These are phyloP conservation scores for Odontocolon sp. DNA, from an alignment of 2,888 invertebrate genomes.

Conservation along the genomic window DNA sequence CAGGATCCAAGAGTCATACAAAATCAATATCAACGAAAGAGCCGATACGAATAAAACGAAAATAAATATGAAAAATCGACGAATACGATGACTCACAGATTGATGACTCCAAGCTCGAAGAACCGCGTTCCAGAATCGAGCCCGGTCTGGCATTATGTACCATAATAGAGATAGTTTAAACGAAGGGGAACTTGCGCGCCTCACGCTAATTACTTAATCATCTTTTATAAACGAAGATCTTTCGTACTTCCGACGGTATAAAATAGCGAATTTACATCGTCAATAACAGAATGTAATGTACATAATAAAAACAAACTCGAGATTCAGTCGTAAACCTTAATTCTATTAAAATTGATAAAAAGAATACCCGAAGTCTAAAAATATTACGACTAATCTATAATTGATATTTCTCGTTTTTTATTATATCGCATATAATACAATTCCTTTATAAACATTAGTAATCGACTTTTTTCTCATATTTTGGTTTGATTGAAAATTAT, in stretches of 20 bases:
- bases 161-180: slow-evolving; percentile 4
- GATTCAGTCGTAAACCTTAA: background rate
- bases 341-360: background rate
- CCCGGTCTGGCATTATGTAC: background rate
- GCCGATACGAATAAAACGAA: background rate
- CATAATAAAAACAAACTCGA: slow-evolving; percentile 44
- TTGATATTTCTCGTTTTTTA: too few relatives aligned
- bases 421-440: too few relatives aligned
- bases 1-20: too few relatives aligned
- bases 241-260: slow-evolving; percentile 54
- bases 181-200: slow-evolving; percentile 17
- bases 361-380: background rate
- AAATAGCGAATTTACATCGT: slow-evolving; percentile 25
- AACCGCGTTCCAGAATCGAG: slow-evolving; percentile 3
- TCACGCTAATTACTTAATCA: slow-evolving; percentile 54
- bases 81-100: background rate
- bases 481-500: too few relatives aligned
- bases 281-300: slow-evolving; percentile 32
- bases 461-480: too few relatives aligned
- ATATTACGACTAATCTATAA: background rate
- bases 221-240: slow-evolving; percentile 58
- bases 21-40: background rate
- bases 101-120: background rate
- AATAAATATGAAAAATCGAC: background rate
- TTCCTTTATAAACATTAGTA: too few relatives aligned